Evolutionary conservation across 2,113 vertebrate species (phyloP).

Genomic region (Dromiciops gliroides): DNA sequence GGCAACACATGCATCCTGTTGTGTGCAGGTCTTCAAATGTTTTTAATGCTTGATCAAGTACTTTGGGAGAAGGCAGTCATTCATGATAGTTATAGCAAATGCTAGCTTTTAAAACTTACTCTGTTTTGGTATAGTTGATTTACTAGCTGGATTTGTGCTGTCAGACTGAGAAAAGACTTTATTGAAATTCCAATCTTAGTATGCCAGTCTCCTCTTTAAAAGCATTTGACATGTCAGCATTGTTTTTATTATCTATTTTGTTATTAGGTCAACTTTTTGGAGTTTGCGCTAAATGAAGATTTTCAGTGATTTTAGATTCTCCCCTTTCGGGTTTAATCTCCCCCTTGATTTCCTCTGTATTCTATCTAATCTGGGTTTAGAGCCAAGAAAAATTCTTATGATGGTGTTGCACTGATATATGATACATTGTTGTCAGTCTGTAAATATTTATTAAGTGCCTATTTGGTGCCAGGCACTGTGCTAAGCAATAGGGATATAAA

Average conservation of each 20-base stretch:
- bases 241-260: background rate
- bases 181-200: background rate
- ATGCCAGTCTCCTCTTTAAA: background rate
- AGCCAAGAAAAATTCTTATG: no score
- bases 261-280: background rate
- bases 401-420: no score
- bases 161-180: no score
- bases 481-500: background rate
- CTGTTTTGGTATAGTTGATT: no score
- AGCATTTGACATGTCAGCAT: background rate
- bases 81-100: no score
- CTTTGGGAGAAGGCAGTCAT: no score
- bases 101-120: no score
- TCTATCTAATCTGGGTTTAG: background rate
- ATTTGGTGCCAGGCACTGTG: background rate
- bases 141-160: no score
- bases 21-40: no score
- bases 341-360: background rate
- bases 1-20: no score
- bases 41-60: no score
- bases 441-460: background rate
- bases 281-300: background rate
- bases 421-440: no score
- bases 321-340: background rate
- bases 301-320: background rate